Conservation (phyloP, 2,797 vertebrate species). For the Labeo calbasu region DNA sequence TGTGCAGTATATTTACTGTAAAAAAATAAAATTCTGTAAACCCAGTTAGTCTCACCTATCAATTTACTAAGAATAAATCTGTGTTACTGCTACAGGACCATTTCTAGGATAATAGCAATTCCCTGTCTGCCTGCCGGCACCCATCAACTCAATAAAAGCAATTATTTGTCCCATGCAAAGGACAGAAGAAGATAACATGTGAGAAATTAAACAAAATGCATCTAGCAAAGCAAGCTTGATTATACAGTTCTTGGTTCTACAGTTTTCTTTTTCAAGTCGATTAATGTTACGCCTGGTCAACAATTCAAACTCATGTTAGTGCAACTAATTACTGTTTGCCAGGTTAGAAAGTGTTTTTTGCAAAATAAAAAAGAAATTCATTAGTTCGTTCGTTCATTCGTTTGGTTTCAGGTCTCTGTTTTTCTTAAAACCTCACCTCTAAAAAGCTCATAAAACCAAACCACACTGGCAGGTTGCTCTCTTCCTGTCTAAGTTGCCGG, state of each 20-base stretch:
- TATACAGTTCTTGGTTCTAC: background rate
- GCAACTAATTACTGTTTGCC: background rate
- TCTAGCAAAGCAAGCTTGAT: background rate
- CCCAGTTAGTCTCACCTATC: background rate
- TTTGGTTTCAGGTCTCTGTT: background rate
- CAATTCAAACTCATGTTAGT: background rate
- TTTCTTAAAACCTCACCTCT: background rate
- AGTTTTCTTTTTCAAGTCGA: background rate
- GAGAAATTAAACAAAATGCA: background rate
- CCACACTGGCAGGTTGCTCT: no score
- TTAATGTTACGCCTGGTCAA: background rate
- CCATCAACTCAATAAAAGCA: slow-evolving; percentile 9
- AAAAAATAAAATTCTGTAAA: background rate
- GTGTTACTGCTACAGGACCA: background rate
- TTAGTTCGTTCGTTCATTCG: background rate
- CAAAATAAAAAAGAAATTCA: background rate
- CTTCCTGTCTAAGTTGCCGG: background rate
- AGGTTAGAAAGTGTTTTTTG: background rate
- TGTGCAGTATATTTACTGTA: no score
- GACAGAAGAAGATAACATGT: background rate
- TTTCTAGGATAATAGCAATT: background rate
- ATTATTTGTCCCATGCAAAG: background rate
- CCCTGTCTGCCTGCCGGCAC: background rate
- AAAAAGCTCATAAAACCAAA: background rate
- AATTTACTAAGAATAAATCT: background rate